These are phyloP conservation scores for Molossus alvarezi DNA, from an alignment of 2,797 vertebrate genomes.

Conservation along the genomic window DNA sequence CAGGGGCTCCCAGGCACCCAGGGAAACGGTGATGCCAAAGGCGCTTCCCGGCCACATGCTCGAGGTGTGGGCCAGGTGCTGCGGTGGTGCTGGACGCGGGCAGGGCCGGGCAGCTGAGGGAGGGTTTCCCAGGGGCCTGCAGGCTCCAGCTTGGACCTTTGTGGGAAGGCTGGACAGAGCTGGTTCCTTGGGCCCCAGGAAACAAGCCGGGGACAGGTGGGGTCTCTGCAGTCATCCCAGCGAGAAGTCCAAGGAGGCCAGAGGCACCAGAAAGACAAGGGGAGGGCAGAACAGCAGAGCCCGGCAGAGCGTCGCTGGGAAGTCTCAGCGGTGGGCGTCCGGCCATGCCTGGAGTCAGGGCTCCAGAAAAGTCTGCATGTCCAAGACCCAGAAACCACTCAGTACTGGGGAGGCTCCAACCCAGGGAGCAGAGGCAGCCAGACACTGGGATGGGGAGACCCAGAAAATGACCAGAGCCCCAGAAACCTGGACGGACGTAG, in stretches of 20 bases:
- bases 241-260: background rate
- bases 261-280: background rate
- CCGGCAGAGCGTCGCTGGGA: background rate
- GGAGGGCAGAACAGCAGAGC: background rate
- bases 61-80: background rate
- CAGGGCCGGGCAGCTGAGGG: background rate
- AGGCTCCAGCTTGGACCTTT: background rate
- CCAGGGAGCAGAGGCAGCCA: background rate
- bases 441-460: background rate
- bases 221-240: background rate
- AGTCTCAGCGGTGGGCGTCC: background rate
- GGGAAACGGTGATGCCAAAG: background rate
- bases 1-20: background rate
- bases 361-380: background rate
- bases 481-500: background rate
- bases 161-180: background rate
- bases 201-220: background rate
- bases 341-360: background rate
- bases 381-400: background rate
- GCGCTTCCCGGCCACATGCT: accelerated
- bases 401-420: background rate
- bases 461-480: background rate
- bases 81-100: background rate
- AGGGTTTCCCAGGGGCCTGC: background rate
- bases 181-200: background rate